These are phyloP conservation scores for Australoheros facetus DNA, from an alignment of 2,797 vertebrate genomes.

Conservation along the genomic window DNA sequence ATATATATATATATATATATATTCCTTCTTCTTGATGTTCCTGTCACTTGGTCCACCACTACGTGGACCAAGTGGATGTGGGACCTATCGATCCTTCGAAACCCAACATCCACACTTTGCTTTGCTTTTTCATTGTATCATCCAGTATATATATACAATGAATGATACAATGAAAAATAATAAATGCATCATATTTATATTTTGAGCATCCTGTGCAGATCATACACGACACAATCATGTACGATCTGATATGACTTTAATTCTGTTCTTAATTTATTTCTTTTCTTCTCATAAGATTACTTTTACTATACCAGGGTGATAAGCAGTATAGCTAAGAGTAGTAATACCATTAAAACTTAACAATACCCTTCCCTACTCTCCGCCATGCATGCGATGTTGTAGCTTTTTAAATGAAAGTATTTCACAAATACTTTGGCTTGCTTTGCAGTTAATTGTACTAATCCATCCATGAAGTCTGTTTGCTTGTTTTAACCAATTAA, in stretches of 20 bases:
- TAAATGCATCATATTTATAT: no score
- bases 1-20: no score
- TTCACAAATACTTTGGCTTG: neutral
- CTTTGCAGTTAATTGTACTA: neutral
- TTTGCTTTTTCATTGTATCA: no score
- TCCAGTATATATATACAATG: no score
- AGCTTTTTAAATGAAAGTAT: neutral
- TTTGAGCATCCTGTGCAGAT: no score
- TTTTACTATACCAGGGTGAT: neutral
- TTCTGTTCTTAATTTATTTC: neutral
- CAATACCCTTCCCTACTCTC: neutral
- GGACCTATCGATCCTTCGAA: no score
- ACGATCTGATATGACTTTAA: neutral
- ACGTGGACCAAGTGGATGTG: no score
- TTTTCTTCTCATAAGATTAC: neutral
- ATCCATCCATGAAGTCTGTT: neutral
- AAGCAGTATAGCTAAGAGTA: neutral
- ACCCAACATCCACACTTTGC: no score
- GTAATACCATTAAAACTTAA: neutral
- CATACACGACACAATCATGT: no score
- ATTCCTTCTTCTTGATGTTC: no score
- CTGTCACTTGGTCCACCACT: no score
- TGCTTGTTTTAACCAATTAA: neutral
- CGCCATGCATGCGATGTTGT: neutral
- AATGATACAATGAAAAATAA: no score